Percentiles rank a stretch among this genome's conserved stretches.
These are phyloP conservation scores for Diadegma fenestrale DNA, from an alignment of 2,888 invertebrate species.

Conservation along the genomic window DNA sequence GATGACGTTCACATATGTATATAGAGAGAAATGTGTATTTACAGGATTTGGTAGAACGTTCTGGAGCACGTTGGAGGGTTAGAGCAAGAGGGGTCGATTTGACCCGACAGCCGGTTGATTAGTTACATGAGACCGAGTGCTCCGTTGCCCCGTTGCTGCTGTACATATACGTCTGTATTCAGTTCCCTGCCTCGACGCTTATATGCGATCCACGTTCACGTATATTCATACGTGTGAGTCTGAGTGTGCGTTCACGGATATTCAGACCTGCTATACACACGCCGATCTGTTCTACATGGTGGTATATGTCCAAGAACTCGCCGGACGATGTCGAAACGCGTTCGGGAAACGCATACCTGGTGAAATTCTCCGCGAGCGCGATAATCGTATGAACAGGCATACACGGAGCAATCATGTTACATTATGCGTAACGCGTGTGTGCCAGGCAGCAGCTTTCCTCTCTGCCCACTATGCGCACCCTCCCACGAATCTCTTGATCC, in stretches of 20 bases:
- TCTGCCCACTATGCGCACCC: conserved; percentile 19
- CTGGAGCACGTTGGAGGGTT: conserved; percentile 67
- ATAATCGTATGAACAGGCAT: conserved; percentile 78
- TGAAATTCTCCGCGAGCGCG: conserved; percentile 72
- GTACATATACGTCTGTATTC: conserved; percentile 41
- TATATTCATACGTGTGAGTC: conserved; percentile 7
- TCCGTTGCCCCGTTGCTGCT: conserved; percentile 64
- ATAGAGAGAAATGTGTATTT: conserved; percentile 35
- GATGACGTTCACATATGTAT: conserved; percentile 46
- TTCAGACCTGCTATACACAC: conserved; percentile 38
- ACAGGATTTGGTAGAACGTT: conserved; percentile 65
- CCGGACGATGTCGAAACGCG: conserved; percentile 65
- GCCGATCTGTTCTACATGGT: not conserved
- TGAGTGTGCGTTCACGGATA: not conserved
- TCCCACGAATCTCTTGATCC: conserved; percentile 21
- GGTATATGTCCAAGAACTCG: conserved; percentile 66
- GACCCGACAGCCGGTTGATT: conserved; percentile 79
- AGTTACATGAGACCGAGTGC: conserved; percentile 78
- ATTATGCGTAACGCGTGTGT: conserved; percentile 80
- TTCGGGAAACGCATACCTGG: conserved; percentile 65
- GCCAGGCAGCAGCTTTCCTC: conserved; percentile 50
- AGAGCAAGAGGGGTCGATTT: conserved; percentile 76
- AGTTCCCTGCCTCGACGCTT: conserved; percentile 58
- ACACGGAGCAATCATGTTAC: conserved; percentile 81
- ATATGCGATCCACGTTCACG: conserved; percentile 52